These are phyloP conservation scores for Apogon talboti DNA, from an alignment of 2,797 vertebrate genomes.

Conservation along the genomic window DNA sequence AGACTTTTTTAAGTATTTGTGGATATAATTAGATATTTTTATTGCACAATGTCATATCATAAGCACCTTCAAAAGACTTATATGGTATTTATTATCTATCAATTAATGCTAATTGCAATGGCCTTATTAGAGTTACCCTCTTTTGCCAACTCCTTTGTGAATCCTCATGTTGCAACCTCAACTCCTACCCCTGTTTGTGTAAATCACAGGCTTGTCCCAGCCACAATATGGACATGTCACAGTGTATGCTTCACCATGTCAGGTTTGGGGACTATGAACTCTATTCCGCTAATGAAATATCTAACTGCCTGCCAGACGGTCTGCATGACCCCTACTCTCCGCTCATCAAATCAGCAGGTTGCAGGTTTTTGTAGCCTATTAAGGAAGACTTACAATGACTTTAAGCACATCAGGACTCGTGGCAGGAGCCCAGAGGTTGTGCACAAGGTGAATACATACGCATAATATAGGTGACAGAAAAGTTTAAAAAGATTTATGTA, in stretches of 20 bases:
- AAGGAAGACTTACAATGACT: conserved; percentile 29
- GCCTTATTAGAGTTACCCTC: too few species aligned
- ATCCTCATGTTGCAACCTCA: background rate
- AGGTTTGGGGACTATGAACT: conserved; percentile 29
- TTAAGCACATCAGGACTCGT: conserved; percentile 24
- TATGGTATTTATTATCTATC: too few species aligned
- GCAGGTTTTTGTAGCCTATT: conserved; percentile 15
- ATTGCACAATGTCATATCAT: too few species aligned
- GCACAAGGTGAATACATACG: conserved; percentile 38
- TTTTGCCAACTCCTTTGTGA: background rate
- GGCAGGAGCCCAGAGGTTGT: conserved; percentile 12
- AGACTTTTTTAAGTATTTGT: too few species aligned
- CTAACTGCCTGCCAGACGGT: conserved; percentile 45
- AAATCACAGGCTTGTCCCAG: background rate
- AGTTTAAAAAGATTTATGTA: conserved; percentile 22
- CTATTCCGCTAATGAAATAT: conserved; percentile 40
- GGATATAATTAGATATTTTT: too few species aligned
- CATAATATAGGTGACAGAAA: conserved; percentile 18
- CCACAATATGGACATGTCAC: background rate
- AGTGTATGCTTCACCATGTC: background rate
- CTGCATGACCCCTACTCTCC: conserved; percentile 27
- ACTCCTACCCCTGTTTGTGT: background rate
- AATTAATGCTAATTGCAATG: too few species aligned
- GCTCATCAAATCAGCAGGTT: conserved; percentile 47
- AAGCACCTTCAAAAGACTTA: too few species aligned